phyloP scores from a whole-genome alignment of 2,113 vertebrate species.

The Silurus glanis region DNA sequence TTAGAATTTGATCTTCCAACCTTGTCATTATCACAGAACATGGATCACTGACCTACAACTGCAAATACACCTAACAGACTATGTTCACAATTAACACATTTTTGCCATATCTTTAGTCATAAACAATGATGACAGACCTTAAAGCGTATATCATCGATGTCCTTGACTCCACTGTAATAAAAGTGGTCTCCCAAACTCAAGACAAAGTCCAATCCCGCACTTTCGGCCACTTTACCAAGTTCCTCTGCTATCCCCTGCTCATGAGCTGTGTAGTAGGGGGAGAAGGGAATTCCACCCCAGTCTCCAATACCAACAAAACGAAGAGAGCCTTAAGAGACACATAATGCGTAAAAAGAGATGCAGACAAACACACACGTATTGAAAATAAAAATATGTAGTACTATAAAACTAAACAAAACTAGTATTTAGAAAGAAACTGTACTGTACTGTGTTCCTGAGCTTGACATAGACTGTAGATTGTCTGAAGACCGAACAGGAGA shows the following conservation, averaged over 20 bases:
- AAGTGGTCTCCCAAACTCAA: slow-evolving; percentile 73
- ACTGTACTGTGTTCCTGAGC: slow-evolving; percentile 49
- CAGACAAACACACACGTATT: background rate
- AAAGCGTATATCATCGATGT: slow-evolving; percentile 66
- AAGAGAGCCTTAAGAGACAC: slow-evolving; percentile 53
- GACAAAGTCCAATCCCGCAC: slow-evolving; percentile 63
- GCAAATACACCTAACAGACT: background rate
- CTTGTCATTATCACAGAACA: background rate
- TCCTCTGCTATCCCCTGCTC: slow-evolving; percentile 60
- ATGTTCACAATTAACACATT: background rate
- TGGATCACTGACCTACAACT: background rate
- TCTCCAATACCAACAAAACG: slow-evolving; percentile 67
- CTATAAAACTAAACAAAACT: background rate
- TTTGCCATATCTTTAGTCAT: background rate
- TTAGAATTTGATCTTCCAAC: background rate
- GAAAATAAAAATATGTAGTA: background rate
- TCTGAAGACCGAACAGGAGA: slow-evolving; percentile 37
- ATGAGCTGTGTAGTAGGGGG: slow-evolving; percentile 62
- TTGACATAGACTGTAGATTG: slow-evolving; percentile 18
- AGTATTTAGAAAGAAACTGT: background rate
- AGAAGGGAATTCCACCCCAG: slow-evolving; percentile 65
- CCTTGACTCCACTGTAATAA: slow-evolving; percentile 64
- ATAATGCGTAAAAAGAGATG: background rate
- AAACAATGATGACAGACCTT: slow-evolving; percentile 57
- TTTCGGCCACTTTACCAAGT: slow-evolving; percentile 53